Evolutionary conservation across 1,140 invertebrate genomes (phyloP).

Genomic region (Pseudomyrmex gracilis): DNA sequence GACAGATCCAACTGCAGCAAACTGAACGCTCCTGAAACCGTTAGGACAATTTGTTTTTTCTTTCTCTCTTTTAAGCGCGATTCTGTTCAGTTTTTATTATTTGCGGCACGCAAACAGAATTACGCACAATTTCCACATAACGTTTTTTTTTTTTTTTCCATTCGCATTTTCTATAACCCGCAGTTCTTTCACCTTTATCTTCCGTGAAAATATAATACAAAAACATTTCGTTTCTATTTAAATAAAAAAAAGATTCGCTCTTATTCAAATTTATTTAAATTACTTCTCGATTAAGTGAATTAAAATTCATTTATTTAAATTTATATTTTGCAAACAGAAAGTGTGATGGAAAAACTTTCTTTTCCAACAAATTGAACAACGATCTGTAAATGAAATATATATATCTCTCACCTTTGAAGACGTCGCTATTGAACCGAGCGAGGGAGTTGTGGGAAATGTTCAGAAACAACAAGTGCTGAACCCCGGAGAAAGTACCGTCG

Average conservation of each 20-base stretch:
- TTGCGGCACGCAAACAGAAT: too few relatives aligned
- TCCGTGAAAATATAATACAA: too few relatives aligned
- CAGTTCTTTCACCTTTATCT: too few relatives aligned
- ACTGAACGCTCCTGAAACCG: slow-evolving; percentile 87
- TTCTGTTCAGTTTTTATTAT: too few relatives aligned
- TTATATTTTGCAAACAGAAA: not conserved
- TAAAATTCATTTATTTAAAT: not conserved
- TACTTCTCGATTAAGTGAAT: too few relatives aligned
- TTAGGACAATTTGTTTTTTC: not conserved
- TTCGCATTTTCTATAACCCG: too few relatives aligned
- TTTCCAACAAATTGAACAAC: not conserved
- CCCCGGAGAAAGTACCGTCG: slow-evolving; percentile 89
- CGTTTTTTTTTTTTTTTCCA: too few relatives aligned
- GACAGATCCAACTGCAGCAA: slow-evolving; percentile 93
- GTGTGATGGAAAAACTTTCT: not conserved
- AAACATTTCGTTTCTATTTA: too few relatives aligned
- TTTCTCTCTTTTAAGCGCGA: not conserved
- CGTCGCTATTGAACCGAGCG: slow-evolving; percentile 91
- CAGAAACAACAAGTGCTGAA: slow-evolving; percentile 89
- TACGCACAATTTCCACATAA: too few relatives aligned
- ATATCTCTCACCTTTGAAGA: slow-evolving; percentile 90
- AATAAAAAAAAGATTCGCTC: too few relatives aligned
- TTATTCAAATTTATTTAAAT: too few relatives aligned
- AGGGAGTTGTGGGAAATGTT: slow-evolving; percentile 92
- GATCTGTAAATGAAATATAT: not conserved